Conservation (phyloP, 35 echinoderm and acorn worm genomes). For the Lytechinus variegatus region DNA sequence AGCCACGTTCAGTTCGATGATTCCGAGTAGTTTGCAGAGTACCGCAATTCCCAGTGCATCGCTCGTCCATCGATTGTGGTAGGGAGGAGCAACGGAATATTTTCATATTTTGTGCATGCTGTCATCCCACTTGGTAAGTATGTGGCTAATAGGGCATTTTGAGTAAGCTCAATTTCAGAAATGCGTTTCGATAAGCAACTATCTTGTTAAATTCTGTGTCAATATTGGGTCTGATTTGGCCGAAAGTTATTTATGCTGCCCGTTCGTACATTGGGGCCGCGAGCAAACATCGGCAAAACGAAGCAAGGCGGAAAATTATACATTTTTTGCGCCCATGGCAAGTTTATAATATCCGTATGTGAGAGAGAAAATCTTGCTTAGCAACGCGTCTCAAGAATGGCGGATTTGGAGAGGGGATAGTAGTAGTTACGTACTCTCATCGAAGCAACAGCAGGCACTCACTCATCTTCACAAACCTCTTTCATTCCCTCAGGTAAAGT, state of each 20-base stretch:
- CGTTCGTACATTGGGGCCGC: conserved; percentile 26
- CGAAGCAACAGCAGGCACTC: conserved; percentile 29
- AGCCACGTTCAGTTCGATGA: conserved; percentile 23
- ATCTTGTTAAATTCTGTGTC: conserved; percentile 56
- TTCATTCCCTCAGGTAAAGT: conserved; percentile 15
- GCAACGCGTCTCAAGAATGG: conserved; percentile 15
- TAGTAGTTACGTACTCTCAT: conserved; percentile 33
- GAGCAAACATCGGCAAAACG: conserved; percentile 38
- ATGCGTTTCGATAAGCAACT: conserved; percentile 43
- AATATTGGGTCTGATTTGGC: conserved; percentile 54
- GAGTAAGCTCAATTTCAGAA: conserved; percentile 29
- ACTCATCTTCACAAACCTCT: conserved; percentile 23
- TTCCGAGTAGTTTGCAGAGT: background rate
- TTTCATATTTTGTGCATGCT: conserved; percentile 40
- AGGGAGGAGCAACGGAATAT: background rate
- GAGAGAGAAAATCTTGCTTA: conserved; percentile 37
- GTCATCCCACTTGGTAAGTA: conserved; percentile 21
- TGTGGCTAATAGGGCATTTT: conserved; percentile 48
- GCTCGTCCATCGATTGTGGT: background rate
- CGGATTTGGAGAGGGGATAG: background rate
- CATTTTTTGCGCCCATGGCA: conserved; percentile 40
- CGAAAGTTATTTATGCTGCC: conserved; percentile 54
- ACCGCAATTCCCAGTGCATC: background rate
- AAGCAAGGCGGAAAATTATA: conserved; percentile 44
- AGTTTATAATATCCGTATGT: conserved; percentile 35